Evolutionary conservation across 2,888 invertebrate genomes (phyloP).

Genomic region (Clanis bilineata): DNA sequence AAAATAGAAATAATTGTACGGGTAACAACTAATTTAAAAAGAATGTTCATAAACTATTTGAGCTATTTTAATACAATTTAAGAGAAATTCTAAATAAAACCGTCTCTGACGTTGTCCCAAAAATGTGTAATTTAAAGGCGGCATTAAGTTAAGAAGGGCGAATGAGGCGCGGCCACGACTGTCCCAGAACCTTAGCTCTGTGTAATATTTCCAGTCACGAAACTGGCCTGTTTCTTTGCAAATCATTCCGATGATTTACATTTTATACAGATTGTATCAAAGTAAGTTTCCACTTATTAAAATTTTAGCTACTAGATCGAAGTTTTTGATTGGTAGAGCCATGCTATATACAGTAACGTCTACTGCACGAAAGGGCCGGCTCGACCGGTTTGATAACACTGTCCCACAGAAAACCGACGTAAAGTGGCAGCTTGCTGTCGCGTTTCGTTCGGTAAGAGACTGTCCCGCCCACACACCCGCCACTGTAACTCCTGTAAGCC

Average conservation of each 20-base stretch:
- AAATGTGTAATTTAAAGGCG: slow-evolving; percentile 5
- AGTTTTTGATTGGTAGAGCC: too few species aligned
- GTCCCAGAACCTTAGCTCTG: neutral
- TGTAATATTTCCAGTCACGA: neutral
- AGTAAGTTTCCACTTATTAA: neutral
- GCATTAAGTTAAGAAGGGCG: neutral
- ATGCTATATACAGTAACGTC: too few species aligned
- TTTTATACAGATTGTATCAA: neutral
- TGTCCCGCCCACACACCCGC: too few species aligned
- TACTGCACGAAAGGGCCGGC: too few species aligned
- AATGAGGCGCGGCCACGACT: neutral
- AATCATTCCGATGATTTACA: neutral
- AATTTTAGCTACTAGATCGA: neutral
- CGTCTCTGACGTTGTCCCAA: neutral
- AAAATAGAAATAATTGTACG: neutral
- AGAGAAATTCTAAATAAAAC: neutral
- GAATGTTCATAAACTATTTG: neutral
- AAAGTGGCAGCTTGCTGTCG: too few species aligned
- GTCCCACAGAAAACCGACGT: too few species aligned
- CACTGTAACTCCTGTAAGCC: too few species aligned
- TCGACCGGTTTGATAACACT: too few species aligned
- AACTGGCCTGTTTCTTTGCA: neutral
- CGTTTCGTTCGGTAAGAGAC: too few species aligned
- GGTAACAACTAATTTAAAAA: neutral
- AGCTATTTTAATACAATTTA: neutral